phyloP scores from a whole-genome alignment of 2,113 vertebrate genomes.

The Sitta europaea region DNA sequence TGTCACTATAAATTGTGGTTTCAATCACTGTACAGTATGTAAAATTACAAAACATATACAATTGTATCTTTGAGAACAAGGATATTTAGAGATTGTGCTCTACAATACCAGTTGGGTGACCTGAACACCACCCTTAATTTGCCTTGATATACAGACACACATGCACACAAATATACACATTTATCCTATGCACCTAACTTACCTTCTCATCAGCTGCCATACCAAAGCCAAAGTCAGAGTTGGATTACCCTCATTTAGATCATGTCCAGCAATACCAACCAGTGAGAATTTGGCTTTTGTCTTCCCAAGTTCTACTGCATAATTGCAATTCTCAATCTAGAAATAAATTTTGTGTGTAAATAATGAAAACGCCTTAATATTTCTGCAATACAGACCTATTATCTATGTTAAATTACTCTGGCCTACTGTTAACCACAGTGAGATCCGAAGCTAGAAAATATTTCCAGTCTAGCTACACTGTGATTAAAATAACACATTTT shows the following conservation, averaged over 20 bases:
- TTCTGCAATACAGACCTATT: neutral
- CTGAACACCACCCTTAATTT: neutral
- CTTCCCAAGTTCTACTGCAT: constrained; percentile 88
- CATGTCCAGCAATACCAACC: constrained; percentile 92
- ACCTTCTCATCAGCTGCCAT: constrained; percentile 98
- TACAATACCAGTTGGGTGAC: neutral
- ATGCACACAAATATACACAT: accelerated
- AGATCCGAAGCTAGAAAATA: neutral
- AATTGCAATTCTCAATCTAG: constrained; percentile 98
- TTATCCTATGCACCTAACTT: neutral
- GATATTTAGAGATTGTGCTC: neutral
- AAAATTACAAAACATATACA: neutral
- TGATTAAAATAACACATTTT: neutral
- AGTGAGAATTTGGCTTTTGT: constrained; percentile 89
- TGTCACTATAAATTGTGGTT: neutral
- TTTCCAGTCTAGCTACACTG: neutral
- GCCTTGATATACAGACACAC: neutral
- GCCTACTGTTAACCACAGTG: neutral
- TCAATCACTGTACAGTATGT: neutral
- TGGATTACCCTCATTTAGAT: constrained; percentile 88
- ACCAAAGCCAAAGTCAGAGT: constrained; percentile 90
- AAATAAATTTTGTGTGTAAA: neutral
- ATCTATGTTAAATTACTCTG: neutral
- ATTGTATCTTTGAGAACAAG: neutral
- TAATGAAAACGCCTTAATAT: neutral